phyloP scores from a whole-genome alignment of 2,888 invertebrate genomes.

The Busseola fusca region DNA sequence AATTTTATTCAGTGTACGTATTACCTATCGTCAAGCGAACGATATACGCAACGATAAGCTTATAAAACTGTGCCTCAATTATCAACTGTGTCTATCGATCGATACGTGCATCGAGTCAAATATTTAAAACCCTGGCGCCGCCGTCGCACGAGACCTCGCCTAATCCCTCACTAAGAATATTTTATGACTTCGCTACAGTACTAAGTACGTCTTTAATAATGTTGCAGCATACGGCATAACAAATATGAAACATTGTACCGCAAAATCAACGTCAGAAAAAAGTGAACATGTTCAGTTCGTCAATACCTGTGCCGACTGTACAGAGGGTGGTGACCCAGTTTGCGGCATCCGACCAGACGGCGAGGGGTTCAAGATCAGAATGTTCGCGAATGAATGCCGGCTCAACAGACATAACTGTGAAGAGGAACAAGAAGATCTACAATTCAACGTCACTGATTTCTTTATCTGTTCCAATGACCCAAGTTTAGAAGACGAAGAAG shows the following conservation, averaged over 20 bases:
- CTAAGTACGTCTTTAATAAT: slow-evolving; percentile 12
- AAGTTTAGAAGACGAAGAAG: background rate
- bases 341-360: slow-evolving; percentile 76
- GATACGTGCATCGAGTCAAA: slow-evolving; percentile 31
- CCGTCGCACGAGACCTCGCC: background rate
- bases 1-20: background rate
- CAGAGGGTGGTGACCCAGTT: slow-evolving; percentile 49
- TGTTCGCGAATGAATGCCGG: slow-evolving; percentile 74
- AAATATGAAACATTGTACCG: slow-evolving; percentile 33
- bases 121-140: slow-evolving; percentile 30
- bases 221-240: slow-evolving; percentile 55
- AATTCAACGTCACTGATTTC: slow-evolving; percentile 71
- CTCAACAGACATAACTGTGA: slow-evolving; percentile 74
- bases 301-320: slow-evolving; percentile 55
- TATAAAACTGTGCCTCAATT: slow-evolving; percentile 4
- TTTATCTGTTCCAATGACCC: slow-evolving; percentile 67
- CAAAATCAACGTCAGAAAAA: background rate
- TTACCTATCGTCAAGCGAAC: too few species aligned
- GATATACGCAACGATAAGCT: too few species aligned
- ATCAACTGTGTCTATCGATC: slow-evolving; percentile 9
- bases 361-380: slow-evolving; percentile 72
- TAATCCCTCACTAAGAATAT: slow-evolving; percentile 34
- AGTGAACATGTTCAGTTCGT: slow-evolving; percentile 4
- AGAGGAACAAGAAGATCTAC: slow-evolving; percentile 55
- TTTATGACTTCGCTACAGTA: slow-evolving; percentile 26